Conservation (phyloP, 1,140 invertebrate species). For the Drosophila baimaii region DNA sequence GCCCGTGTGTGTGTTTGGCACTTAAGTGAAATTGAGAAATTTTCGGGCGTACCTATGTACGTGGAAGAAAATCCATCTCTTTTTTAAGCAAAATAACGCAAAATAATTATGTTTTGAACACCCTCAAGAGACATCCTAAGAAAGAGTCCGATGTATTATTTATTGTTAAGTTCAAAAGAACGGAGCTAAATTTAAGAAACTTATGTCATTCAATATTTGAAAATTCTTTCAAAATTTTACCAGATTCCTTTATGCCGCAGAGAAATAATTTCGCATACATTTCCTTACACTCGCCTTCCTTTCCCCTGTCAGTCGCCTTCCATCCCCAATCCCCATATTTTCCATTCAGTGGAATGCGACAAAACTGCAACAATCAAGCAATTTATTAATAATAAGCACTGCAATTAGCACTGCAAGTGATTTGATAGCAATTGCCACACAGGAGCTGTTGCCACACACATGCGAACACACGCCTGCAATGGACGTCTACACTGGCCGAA, state of each 20-base stretch:
- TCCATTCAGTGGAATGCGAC: slow-evolving; percentile 34
- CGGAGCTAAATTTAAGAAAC: background rate
- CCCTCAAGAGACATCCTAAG: no score
- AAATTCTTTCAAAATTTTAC: background rate
- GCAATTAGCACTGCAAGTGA: slow-evolving; percentile 60
- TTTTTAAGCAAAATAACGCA: no score
- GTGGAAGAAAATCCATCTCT: background rate
- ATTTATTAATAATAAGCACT: slow-evolving; percentile 61
- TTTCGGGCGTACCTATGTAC: no score
- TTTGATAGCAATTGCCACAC: slow-evolving; percentile 41
- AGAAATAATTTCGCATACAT: background rate
- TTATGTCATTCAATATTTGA: background rate
- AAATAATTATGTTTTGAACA: no score
- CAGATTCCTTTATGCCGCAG: background rate
- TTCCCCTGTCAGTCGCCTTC: background rate
- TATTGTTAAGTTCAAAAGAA: no score
- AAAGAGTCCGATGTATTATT: no score
- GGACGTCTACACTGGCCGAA: background rate
- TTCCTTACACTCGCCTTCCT: background rate
- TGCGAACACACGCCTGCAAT: slow-evolving; percentile 1
- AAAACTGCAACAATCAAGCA: slow-evolving; percentile 49
- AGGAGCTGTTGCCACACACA: slow-evolving; percentile 6
- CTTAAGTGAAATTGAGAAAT: slow-evolving; percentile 56
- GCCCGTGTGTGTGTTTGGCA: slow-evolving; percentile 4
- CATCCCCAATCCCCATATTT: background rate